These are phyloP conservation scores for Synchiropus splendidus DNA, from an alignment of 2,113 vertebrate genomes.

Conservation along the genomic window DNA sequence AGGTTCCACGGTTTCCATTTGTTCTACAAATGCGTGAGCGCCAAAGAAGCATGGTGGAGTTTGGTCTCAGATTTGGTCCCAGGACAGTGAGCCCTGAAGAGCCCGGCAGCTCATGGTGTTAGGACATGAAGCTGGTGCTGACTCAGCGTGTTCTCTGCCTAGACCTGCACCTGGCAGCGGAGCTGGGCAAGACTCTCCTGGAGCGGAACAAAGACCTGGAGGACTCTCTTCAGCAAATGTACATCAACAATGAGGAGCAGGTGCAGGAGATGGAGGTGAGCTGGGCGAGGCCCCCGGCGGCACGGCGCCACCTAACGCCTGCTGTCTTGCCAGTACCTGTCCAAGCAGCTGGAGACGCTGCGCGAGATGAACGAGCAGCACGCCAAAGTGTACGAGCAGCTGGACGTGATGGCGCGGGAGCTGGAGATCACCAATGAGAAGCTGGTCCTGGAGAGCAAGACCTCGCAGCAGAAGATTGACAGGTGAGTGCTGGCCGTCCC, in stretches of 20 bases:
- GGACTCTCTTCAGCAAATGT: constrained; percentile 95
- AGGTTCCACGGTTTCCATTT: too few species aligned
- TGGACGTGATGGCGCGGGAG: constrained; percentile 87
- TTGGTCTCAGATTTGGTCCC: too few species aligned
- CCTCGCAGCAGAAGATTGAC: constrained; percentile 92
- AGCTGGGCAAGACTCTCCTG: constrained; percentile 92
- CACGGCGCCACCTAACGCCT: neutral
- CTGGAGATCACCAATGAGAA: constrained; percentile 93
- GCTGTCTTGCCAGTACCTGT: constrained; percentile 74
- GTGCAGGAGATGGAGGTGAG: constrained; percentile 93
- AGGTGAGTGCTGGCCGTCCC: constrained; percentile 65
- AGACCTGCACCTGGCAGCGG: constrained; percentile 88
- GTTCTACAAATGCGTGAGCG: too few species aligned
- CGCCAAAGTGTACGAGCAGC: constrained; percentile 92
- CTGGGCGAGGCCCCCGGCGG: neutral
- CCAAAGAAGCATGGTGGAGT: too few species aligned
- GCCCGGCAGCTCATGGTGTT: neutral
- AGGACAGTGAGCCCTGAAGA: too few species aligned
- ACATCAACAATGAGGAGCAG: constrained; percentile 89
- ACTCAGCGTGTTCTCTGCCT: neutral
- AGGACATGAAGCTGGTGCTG: too few species aligned
- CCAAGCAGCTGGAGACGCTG: constrained; percentile 88
- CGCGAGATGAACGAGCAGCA: constrained; percentile 96
- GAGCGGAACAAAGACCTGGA: constrained; percentile 97
- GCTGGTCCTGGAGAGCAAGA: constrained; percentile 89